These are phyloP conservation scores for Ceuthmochares aereus DNA, from an alignment of 2,113 vertebrate species.

Conservation along the genomic window DNA sequence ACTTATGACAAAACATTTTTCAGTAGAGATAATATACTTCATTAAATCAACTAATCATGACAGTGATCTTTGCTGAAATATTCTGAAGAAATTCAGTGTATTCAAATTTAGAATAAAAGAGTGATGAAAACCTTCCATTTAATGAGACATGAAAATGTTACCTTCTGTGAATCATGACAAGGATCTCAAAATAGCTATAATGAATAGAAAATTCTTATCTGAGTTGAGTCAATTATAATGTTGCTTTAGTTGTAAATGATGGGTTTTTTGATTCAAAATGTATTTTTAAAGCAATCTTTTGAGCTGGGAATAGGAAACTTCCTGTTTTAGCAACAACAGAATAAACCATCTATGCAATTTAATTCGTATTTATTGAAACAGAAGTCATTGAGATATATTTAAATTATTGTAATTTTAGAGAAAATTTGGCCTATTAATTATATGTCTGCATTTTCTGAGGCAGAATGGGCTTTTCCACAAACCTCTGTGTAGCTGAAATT, in stretches of 20 bases:
- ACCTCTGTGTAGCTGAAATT: not conserved
- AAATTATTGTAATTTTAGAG: not conserved
- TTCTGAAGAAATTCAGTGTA: not conserved
- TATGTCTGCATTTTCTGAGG: not conserved
- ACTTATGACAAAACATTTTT: not conserved
- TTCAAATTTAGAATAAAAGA: not conserved
- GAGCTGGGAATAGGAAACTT: not conserved
- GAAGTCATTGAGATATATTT: not conserved
- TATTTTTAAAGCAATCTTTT: not conserved
- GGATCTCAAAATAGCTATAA: not conserved
- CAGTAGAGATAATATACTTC: not conserved
- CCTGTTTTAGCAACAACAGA: not conserved
- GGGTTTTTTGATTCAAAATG: not conserved
- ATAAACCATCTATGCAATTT: not conserved
- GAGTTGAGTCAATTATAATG: not conserved
- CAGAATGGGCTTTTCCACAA: not conserved
- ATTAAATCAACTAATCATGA: not conserved
- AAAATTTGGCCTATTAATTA: not conserved
- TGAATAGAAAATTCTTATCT: not conserved
- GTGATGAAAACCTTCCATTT: not conserved
- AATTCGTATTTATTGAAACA: slow-evolving; percentile 10
- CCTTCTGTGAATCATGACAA: not conserved
- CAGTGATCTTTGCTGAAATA: not conserved
- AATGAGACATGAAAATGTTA: not conserved
- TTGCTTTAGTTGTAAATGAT: not conserved